phyloP scores from a whole-genome alignment of 2,888 invertebrate genomes.

The Lutraria lutraria region DNA sequence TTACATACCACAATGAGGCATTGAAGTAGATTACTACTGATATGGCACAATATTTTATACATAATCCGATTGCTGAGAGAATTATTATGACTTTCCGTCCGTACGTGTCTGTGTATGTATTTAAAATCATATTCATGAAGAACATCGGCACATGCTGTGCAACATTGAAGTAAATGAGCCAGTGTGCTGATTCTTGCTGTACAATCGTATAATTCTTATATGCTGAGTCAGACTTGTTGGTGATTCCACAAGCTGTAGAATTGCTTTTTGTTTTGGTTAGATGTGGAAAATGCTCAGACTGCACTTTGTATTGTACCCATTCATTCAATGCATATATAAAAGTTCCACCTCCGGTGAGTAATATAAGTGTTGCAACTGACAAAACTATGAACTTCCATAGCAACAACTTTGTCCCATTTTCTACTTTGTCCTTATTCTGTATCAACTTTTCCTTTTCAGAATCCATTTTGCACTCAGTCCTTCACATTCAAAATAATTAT shows the following conservation, averaged over 20 bases:
- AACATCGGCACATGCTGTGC: conserved; percentile 30
- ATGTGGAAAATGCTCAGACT: background rate
- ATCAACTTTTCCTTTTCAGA: background rate
- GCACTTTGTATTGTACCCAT: conserved; percentile 44
- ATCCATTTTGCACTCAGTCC: background rate
- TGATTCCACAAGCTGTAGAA: conserved; percentile 28
- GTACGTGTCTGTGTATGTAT: conserved; percentile 46
- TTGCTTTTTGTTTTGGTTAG: background rate
- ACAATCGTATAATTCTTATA: conserved; percentile 46
- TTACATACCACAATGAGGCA: background rate
- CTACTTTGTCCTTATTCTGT: background rate
- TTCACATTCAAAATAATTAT: background rate
- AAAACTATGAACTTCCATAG: background rate
- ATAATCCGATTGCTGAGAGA: conserved; percentile 24
- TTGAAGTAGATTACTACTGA: conserved; percentile 28
- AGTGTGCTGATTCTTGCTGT: conserved; percentile 42
- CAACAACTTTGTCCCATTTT: background rate
- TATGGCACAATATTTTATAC: conserved; percentile 13
- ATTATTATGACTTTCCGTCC: conserved; percentile 48
- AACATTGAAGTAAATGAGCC: conserved; percentile 41
- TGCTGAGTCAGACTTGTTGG: conserved; percentile 36
- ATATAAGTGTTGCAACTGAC: background rate
- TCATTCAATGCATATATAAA: conserved; percentile 37
- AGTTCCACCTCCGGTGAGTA: background rate
- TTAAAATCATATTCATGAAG: conserved; percentile 29